Evolutionary conservation across 2,888 invertebrate genomes (phyloP).

Genomic region (Synanthedon formicaeformis): DNA sequence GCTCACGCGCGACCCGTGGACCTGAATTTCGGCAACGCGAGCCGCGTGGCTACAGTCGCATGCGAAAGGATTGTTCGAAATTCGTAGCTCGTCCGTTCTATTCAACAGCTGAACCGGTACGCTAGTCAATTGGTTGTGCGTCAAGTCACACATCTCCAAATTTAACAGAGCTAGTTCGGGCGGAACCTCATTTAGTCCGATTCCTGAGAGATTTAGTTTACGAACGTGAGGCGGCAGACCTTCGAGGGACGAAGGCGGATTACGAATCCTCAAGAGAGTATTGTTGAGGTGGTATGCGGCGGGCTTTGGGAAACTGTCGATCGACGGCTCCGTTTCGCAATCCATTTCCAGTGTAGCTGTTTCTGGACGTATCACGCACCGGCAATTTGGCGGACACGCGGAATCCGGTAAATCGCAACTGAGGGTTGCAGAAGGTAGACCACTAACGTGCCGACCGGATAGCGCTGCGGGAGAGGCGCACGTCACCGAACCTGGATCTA

Average conservation of each 20-base stretch:
- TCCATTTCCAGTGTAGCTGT: constrained; percentile 5
- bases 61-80: constrained; percentile 14
- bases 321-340: constrained; percentile 3
- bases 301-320: neutral
- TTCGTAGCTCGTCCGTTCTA: constrained; percentile 2
- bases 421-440: constrained; percentile 2
- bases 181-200: constrained; percentile 9
- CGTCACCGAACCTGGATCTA: constrained; percentile 1
- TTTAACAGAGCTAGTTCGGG: neutral
- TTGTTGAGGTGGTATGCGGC: neutral
- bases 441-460: constrained; percentile 6
- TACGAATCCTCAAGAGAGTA: constrained; percentile 2
- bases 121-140: constrained; percentile 8
- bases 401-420: constrained; percentile 2
- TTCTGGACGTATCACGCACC: constrained; percentile 3
- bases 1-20: constrained; percentile 1
- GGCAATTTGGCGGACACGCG: constrained; percentile 6
- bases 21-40: constrained; percentile 5
- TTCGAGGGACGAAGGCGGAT: neutral
- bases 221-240: constrained; percentile 3
- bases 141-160: constrained; percentile 10
- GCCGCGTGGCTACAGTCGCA: constrained; percentile 14
- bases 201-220: constrained; percentile 8
- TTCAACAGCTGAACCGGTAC: constrained; percentile 8
- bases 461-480: constrained; percentile 11